A percentile compares a stretch with the other conserved stretches of the same genome.
Evolutionary conservation across 53 echinoderm and acorn worm genomes (phyloP).

Genomic region (Echinometra lucunter): DNA sequence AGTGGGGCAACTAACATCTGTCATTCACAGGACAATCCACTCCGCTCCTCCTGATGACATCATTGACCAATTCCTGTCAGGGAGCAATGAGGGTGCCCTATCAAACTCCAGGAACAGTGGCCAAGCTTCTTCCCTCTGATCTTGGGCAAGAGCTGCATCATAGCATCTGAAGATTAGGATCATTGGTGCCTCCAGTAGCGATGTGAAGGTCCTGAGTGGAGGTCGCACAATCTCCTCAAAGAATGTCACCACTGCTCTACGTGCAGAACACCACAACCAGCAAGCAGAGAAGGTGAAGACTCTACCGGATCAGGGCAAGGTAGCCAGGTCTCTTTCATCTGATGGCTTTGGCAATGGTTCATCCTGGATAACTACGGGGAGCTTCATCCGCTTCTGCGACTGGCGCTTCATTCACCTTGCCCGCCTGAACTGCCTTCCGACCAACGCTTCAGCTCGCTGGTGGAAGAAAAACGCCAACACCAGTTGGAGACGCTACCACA

Average conservation of each 20-base stretch:
- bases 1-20: no score
- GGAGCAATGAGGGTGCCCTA: background rate
- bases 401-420: background rate
- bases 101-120: background rate
- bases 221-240: no score
- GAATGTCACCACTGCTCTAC: no score
- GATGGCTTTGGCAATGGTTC: background rate
- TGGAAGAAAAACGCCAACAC: conserved; percentile 12
- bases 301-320: background rate
- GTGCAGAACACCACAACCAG: no score
- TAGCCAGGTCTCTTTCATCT: background rate
- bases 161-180: background rate
- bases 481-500: conserved; percentile 53
- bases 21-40: no score
- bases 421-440: conserved; percentile 22
- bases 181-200: no score
- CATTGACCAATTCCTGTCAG: background rate
- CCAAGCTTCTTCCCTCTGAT: background rate
- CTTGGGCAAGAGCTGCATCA: background rate
- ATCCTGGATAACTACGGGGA: background rate
- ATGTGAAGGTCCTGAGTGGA: no score
- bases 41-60: no score
- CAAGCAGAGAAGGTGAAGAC: background rate
- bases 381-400: background rate
- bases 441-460: conserved; percentile 49